phyloP scores from a whole-genome alignment of 2,888 invertebrate genomes.

The Synergus gifuensis region DNA sequence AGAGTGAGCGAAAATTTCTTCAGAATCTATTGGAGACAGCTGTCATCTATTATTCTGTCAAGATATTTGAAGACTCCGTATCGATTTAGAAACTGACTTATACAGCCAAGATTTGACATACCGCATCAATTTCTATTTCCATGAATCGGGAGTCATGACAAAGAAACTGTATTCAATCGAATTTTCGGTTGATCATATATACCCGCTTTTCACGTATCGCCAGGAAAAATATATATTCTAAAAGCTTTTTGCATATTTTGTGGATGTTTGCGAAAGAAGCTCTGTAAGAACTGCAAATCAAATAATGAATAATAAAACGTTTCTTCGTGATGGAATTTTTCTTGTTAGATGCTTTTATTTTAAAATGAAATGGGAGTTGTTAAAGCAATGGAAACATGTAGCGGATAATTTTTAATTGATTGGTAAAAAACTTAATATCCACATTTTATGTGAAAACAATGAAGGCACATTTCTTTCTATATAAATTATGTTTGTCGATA shows the following conservation, averaged over 20 bases:
- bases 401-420: too few species aligned
- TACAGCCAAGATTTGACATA: neutral
- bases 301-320: neutral
- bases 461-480: neutral
- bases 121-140: neutral
- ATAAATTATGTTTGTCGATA: neutral
- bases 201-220: neutral
- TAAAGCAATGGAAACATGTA: neutral
- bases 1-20: neutral
- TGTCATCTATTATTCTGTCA: neutral
- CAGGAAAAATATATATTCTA: neutral
- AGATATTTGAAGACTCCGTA: neutral
- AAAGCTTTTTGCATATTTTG: neutral
- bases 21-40: neutral
- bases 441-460: neutral
- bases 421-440: too few species aligned
- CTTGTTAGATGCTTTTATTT: neutral
- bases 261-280: neutral
- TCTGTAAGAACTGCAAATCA: neutral
- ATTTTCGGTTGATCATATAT: neutral
- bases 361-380: neutral
- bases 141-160: neutral
- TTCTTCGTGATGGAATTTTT: neutral
- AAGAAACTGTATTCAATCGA: neutral
- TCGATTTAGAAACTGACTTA: neutral